A percentile compares a stretch with the other conserved stretches of the same genome.
Conservation (phyloP, 2,888 invertebrate species). For the Molanna angustata region DNA sequence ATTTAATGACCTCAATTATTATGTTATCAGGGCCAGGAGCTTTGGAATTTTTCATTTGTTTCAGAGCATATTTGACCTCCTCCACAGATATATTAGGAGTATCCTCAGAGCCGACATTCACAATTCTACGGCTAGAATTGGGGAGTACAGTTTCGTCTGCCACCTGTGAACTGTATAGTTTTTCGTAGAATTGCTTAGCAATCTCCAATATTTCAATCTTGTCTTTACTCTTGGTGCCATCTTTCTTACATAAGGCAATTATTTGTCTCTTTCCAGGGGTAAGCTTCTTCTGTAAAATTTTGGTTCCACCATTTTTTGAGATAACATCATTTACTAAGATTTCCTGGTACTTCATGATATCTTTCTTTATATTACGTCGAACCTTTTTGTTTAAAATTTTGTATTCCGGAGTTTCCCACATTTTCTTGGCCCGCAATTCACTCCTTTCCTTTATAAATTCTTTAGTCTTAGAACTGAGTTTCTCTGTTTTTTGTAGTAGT, state of each 20-base stretch:
- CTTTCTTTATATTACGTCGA: background rate
- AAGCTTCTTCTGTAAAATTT: background rate
- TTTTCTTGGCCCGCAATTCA: background rate
- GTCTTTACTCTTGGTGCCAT: background rate
- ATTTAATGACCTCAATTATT: background rate
- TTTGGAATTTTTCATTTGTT: too few relatives aligned
- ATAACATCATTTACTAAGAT: too few relatives aligned
- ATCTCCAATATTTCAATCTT: background rate
- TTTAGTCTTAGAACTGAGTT: background rate
- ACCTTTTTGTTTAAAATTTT: background rate
- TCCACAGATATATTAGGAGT: background rate
- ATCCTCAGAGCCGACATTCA: slow-evolving; percentile 1
- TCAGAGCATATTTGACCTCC: background rate
- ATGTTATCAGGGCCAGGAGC: background rate
- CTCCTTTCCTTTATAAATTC: background rate
- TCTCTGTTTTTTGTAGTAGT: background rate
- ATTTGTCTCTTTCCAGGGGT: background rate
- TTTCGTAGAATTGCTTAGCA: background rate
- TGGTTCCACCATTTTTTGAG: background rate
- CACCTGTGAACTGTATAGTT: background rate
- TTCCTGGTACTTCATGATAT: background rate
- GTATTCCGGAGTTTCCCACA: background rate
- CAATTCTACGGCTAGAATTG: background rate
- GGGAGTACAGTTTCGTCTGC: background rate
- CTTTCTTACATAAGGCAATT: background rate